Conservation (phyloP, 2,113 vertebrate species). For the Illadopsis cleaveri region DNA sequence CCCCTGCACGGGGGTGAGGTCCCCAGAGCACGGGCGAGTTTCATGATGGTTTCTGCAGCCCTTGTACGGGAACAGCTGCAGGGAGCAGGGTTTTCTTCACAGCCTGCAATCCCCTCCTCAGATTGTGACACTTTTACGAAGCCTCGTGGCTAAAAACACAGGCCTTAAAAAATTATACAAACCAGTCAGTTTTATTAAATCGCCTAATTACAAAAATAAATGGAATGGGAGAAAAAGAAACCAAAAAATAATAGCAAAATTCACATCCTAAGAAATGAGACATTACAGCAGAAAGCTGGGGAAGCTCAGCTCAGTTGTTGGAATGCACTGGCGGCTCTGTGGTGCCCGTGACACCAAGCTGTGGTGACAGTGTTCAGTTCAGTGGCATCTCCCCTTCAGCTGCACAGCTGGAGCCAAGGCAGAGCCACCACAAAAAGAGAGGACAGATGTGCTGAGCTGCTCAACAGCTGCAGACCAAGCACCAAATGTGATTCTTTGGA, state of each 20-base stretch:
- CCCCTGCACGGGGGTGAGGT: neutral
- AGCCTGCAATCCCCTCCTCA: neutral
- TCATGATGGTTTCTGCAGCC: neutral
- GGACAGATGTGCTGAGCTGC: neutral
- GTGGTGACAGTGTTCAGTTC: neutral
- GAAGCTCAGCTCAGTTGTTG: neutral
- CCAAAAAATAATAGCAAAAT: neutral
- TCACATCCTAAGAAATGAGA: neutral
- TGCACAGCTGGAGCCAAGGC: fast-evolving
- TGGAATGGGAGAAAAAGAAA: neutral
- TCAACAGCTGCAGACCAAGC: neutral
- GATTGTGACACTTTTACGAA: too few relatives aligned
- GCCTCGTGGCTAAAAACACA: neutral
- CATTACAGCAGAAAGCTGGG: neutral
- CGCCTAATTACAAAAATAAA: slow-evolving; percentile 13
- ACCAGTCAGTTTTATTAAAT: slow-evolving; percentile 50
- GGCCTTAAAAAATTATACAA: neutral
- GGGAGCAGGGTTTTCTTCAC: neutral
- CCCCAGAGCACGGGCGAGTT: neutral
- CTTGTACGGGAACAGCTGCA: neutral
- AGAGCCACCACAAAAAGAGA: neutral
- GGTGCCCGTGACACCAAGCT: fast-evolving
- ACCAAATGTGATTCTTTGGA: neutral
- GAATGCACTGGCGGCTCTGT: neutral
- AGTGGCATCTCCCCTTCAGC: neutral